These are phyloP conservation scores for Drosophila merina DNA, from an alignment of 2,888 invertebrate species.

Conservation along the genomic window DNA sequence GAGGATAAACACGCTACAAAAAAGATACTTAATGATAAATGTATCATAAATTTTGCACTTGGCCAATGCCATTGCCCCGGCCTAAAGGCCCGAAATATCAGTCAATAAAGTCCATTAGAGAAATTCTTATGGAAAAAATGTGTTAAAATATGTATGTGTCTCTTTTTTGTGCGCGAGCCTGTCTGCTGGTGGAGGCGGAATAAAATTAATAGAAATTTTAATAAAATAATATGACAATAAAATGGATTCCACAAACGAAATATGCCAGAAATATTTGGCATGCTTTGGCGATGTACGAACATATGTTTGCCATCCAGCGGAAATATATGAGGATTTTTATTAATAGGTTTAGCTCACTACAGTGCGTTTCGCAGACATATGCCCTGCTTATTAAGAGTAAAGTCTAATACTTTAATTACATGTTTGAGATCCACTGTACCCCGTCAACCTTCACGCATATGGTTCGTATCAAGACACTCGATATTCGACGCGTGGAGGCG, in stretches of 20 bases:
- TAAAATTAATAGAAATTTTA: conserved; percentile 37
- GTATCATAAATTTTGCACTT: conserved; percentile 63
- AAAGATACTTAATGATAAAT: conserved; percentile 41
- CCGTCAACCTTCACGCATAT: conserved; percentile 5
- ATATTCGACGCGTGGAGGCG: conserved; percentile 45
- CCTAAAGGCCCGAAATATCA: conserved; percentile 28
- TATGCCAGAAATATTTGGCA: conserved; percentile 52
- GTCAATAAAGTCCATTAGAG: conserved; percentile 43
- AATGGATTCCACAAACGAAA: conserved; percentile 11
- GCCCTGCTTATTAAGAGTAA: neutral
- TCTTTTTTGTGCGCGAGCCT: conserved; percentile 4
- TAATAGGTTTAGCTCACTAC: conserved; percentile 6
- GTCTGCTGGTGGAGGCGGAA: conserved; percentile 1
- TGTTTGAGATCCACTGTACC: conserved; percentile 16
- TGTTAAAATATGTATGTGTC: conserved; percentile 23
- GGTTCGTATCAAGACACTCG: conserved; percentile 50
- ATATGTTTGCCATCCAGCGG: conserved; percentile 56
- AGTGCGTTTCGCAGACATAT: conserved; percentile 7
- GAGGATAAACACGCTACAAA: conserved; percentile 21
- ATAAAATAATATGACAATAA: conserved; percentile 35
- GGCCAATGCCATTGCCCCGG: conserved; percentile 48
- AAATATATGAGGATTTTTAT: conserved; percentile 32
- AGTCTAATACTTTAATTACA: neutral
- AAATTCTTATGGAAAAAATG: conserved; percentile 26
- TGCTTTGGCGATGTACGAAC: conserved; percentile 44